Evolutionary conservation across 1,140 invertebrate genomes (phyloP).

Genomic region (Halyomorpha halys): DNA sequence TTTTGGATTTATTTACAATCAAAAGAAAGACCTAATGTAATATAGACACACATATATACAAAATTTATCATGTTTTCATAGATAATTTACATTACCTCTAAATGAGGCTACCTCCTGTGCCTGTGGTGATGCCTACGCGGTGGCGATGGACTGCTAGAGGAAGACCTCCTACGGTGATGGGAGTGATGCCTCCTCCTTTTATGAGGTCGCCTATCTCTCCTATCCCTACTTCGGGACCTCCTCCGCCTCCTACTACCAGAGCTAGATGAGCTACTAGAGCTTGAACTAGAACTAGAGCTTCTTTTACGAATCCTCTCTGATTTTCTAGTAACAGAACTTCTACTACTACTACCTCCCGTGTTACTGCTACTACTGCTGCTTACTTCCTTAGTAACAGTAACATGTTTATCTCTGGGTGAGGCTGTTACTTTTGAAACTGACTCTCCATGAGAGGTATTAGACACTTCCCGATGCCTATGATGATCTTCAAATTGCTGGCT

Average conservation of each 20-base stretch:
- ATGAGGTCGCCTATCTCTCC: background rate
- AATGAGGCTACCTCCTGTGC: conserved; percentile 12
- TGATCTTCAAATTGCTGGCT: background rate
- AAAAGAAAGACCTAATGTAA: background rate
- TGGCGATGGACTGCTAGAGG: background rate
- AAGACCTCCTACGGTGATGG: background rate
- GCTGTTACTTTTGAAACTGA: background rate
- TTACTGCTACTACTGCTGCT: background rate
- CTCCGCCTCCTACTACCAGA: background rate
- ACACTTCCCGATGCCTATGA: background rate
- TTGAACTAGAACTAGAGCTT: conserved; percentile 1
- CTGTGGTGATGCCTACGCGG: background rate
- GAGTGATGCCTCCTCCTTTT: background rate
- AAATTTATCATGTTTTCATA: background rate
- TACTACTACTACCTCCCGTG: background rate
- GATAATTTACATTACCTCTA: background rate
- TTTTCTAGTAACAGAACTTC: background rate
- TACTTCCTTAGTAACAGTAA: background rate
- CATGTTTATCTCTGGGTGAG: background rate
- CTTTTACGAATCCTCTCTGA: background rate
- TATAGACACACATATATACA: conserved; percentile 4
- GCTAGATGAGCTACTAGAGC: conserved; percentile 1
- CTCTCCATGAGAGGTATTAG: background rate
- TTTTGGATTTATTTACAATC: conserved; percentile 6
- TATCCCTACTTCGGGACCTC: conserved; percentile 3